Evolutionary conservation across 1,140 invertebrate species (phyloP).

Genomic region (Stratiolaelaps scimitus): DNA sequence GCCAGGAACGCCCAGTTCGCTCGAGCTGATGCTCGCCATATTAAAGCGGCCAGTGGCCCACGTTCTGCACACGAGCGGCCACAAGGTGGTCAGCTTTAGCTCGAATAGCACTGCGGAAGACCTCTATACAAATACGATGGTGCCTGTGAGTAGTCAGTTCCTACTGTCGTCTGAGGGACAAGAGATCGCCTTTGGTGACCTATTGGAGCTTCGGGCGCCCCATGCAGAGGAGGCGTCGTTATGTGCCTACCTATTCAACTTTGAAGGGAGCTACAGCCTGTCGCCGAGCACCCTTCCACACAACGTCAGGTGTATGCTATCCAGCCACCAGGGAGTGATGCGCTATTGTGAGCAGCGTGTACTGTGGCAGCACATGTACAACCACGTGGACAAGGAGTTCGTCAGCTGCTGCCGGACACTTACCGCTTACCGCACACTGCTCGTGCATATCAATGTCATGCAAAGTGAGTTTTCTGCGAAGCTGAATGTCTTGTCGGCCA

Average conservation of each 20-base stretch:
- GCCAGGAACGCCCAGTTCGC: background rate
- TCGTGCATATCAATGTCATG: background rate
- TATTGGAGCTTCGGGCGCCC: background rate
- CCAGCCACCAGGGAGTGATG: background rate
- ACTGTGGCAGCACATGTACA: slow-evolving; percentile 17
- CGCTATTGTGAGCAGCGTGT: background rate
- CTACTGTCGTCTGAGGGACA: background rate
- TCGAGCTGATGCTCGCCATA: slow-evolving; percentile 6
- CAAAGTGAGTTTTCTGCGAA: slow-evolving; percentile 5
- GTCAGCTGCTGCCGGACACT: background rate
- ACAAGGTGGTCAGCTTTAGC: background rate
- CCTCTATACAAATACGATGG: slow-evolving; percentile 1
- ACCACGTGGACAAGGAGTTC: slow-evolving; percentile 6
- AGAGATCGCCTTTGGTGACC: background rate
- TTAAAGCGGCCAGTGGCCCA: slow-evolving; percentile 1
- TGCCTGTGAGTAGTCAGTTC: background rate
- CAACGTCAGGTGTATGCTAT: background rate
- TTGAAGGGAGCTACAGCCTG: background rate
- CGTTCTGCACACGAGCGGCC: background rate
- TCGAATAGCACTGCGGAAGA: background rate
- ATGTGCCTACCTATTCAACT: slow-evolving; percentile 7
- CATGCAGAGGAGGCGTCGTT: background rate
- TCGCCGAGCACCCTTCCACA: background rate
- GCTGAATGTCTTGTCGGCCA: slow-evolving; percentile 4
- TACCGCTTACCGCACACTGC: background rate